phyloP scores from a whole-genome alignment of 2,888 invertebrate species.

The Apodemia zela region DNA sequence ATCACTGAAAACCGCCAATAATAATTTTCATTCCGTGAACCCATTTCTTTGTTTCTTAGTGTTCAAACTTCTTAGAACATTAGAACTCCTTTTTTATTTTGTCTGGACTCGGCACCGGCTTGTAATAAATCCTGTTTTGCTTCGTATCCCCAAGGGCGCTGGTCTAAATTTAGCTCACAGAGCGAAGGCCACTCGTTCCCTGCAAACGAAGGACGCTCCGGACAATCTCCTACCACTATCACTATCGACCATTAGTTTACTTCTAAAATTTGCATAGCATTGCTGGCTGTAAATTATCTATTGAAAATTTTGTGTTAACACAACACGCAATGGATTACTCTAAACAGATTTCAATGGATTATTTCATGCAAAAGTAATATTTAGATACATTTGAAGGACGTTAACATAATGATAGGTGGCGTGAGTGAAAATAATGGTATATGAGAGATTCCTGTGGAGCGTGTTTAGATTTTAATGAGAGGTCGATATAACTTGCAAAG shows the following conservation, averaged over 20 bases:
- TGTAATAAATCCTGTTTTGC: slow-evolving; percentile 70
- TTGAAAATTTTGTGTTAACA: neutral
- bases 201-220: slow-evolving; percentile 41
- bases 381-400: slow-evolving; percentile 10
- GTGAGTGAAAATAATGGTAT: slow-evolving; percentile 11
- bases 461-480: slow-evolving; percentile 10
- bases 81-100: slow-evolving; percentile 26
- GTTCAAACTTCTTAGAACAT: slow-evolving; percentile 22
- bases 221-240: slow-evolving; percentile 15
- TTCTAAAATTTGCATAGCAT: slow-evolving; percentile 2
- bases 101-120: slow-evolving; percentile 35
- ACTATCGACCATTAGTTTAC: slow-evolving; percentile 4
- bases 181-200: slow-evolving; percentile 57
- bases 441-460: slow-evolving; percentile 7
- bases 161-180: slow-evolving; percentile 66
- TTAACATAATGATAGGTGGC: slow-evolving; percentile 10
- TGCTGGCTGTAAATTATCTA: neutral
- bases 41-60: slow-evolving; percentile 15
- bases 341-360: neutral
- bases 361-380: slow-evolving; percentile 3
- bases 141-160: slow-evolving; percentile 64
- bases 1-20: neutral
- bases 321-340: neutral
- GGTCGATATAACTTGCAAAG: slow-evolving; percentile 1
- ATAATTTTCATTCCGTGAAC: slow-evolving; percentile 9